These are phyloP conservation scores for Drosophila pachea DNA, from an alignment of 1,140 invertebrate genomes.

Conservation along the genomic window DNA sequence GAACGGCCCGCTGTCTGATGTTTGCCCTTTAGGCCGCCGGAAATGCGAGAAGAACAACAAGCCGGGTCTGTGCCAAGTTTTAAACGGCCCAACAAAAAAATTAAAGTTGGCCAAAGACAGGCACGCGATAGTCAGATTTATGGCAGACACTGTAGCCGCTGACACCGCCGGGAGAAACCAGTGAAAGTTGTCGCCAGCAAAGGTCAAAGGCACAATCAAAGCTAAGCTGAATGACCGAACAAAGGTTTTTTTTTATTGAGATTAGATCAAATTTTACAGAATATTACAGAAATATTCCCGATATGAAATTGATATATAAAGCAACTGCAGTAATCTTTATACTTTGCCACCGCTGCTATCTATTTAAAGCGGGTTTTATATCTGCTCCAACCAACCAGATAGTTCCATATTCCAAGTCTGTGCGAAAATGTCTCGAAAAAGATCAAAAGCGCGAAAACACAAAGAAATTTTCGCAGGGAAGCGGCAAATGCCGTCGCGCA, in stretches of 20 bases:
- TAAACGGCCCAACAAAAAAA: slow-evolving; percentile 25
- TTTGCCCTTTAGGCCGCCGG: slow-evolving; percentile 49
- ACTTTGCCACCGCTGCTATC: no score
- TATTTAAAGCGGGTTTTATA: no score
- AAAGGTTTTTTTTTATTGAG: no score
- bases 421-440: slow-evolving; percentile 50
- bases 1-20: slow-evolving; percentile 18
- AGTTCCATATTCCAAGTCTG: slow-evolving; percentile 38
- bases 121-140: slow-evolving; percentile 12
- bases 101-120: slow-evolving; percentile 43
- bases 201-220: background rate
- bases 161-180: slow-evolving; percentile 7
- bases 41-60: slow-evolving; percentile 43
- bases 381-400: slow-evolving; percentile 19
- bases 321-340: no score
- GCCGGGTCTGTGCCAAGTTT: slow-evolving; percentile 12
- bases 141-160: background rate
- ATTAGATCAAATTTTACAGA: no score
- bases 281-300: no score
- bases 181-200: slow-evolving; percentile 3
- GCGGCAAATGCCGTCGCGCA: slow-evolving; percentile 57
- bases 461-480: slow-evolving; percentile 61
- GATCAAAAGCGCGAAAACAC: slow-evolving; percentile 60
- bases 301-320: no score
- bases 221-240: background rate